Base-by-base conservation (phyloP, 2,797 vertebrate species). In the Silurus lanzhouensis region DNA sequence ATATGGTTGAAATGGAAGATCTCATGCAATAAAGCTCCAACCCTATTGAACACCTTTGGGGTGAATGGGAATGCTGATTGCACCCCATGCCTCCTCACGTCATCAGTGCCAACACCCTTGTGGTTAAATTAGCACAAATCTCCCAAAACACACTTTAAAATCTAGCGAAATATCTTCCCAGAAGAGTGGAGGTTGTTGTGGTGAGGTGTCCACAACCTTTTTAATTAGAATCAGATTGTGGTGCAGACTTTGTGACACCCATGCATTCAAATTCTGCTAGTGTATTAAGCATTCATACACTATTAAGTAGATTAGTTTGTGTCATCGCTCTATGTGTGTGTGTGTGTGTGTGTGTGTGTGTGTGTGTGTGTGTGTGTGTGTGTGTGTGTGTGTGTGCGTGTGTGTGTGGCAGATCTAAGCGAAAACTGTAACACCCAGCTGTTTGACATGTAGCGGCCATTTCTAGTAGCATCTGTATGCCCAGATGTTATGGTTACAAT, bases 401-500 rank as follows among this genome's bases (percentile, higher is more conserved):
- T 61, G 19, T 78, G 9, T 61, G 3, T 3, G 6, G 17, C 57
- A 78, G 67, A 48, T 71, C 75, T 48, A 82, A 67, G 85, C 85
- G 66, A 85, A 81, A 88, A 78, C 48, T n/a, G 19, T 61, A 61
- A 78, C 64, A 81, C 52, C 83, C 71, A 83, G 70, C 82, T 85
- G 81, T 84, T 88, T 76, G 81, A 82, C 81, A 82, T 87, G 79
- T 81, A 83, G 75, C 76, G 79, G 80, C 22, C 17, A 67, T 46
- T 82, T 44, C 38, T 68, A 46, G 2, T 38, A 77, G 10, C 88
- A 91, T 88, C 85, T 86, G 88, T 81, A 38, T 61, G 63, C 88
- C 85, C 86, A 87, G 89, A 85, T 90, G 89, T 86, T 89, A 64
- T 71, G 55, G 67, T 72, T 76, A n/a, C 72, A 75, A 48, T 81